A percentile compares a stretch with the other conserved stretches of the same genome.
These are phyloP conservation scores for Paratilapia polleni DNA, from an alignment of 2,113 vertebrate species.

Conservation along the genomic window DNA sequence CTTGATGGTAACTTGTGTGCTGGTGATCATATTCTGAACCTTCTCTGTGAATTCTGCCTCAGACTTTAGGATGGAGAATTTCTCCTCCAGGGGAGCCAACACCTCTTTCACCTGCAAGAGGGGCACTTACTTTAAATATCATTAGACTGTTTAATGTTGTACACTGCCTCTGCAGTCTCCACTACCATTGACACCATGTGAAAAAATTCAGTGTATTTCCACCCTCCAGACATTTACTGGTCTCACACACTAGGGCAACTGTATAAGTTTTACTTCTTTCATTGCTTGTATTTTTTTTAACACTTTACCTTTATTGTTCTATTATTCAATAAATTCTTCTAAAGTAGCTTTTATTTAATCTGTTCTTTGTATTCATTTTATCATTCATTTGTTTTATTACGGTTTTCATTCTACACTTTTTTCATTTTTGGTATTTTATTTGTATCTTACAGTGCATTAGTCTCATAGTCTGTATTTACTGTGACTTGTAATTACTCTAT, in stretches of 20 bases:
- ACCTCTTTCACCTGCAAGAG: slow-evolving; percentile 55
- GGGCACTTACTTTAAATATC: neutral
- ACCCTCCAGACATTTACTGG: neutral
- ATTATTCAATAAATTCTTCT: neutral
- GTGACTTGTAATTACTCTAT: too few relatives aligned
- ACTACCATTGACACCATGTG: neutral
- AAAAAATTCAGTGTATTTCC: neutral
- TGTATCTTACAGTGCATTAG: too few relatives aligned
- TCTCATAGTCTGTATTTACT: too few relatives aligned
- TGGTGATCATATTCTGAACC: slow-evolving; percentile 22
- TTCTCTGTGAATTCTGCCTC: slow-evolving; percentile 47
- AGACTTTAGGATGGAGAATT: slow-evolving; percentile 32
- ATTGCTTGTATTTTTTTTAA: neutral
- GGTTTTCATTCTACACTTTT: too few relatives aligned
- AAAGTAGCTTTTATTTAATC: neutral
- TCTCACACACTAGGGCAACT: neutral
- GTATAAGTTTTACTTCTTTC: neutral
- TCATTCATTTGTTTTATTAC: too few relatives aligned
- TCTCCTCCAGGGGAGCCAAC: slow-evolving; percentile 29
- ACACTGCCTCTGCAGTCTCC: neutral
- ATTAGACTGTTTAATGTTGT: neutral
- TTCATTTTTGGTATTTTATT: too few relatives aligned
- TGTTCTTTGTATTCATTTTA: too few relatives aligned
- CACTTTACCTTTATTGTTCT: neutral
- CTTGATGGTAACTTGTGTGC: slow-evolving; percentile 37